phyloP scores from a whole-genome alignment of 2,113 vertebrate species.

The Sebastes schlegelii region DNA sequence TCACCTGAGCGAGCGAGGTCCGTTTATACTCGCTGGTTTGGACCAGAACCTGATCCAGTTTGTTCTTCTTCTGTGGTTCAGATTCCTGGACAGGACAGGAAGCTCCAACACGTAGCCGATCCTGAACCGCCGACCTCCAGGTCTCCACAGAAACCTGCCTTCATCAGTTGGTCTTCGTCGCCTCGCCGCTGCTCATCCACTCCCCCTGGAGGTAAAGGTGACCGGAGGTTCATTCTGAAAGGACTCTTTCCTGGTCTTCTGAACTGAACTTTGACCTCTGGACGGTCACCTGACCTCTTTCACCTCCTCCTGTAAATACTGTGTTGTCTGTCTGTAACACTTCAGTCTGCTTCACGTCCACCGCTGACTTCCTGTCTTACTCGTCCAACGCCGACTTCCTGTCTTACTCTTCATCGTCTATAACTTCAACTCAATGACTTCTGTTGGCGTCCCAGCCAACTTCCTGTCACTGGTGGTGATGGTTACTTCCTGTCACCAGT shows the following conservation, averaged over 20 bases:
- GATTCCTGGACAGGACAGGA: conserved; percentile 75
- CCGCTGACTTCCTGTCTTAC: background rate
- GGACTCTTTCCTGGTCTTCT: background rate
- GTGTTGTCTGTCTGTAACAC: background rate
- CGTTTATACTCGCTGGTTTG: background rate
- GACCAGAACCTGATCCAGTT: conserved; percentile 34
- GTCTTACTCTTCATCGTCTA: background rate
- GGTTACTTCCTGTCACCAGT: too few species aligned
- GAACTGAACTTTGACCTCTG: conserved; percentile 40
- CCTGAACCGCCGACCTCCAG: conserved; percentile 31
- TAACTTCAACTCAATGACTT: conserved; percentile 19
- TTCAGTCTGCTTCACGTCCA: background rate
- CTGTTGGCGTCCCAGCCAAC: background rate
- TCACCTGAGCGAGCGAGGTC: too few species aligned
- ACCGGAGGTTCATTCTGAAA: conserved; percentile 3
- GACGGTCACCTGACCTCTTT: background rate
- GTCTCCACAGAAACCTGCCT: conserved; percentile 60
- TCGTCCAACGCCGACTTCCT: background rate
- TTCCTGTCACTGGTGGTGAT: too few species aligned
- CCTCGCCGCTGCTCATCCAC: too few species aligned
- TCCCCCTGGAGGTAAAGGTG: conserved; percentile 11
- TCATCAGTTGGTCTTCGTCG: conserved; percentile 5
- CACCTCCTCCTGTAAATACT: background rate
- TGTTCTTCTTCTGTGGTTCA: conserved; percentile 54
- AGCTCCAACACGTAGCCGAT: conserved; percentile 72